Evolutionary conservation across 2,113 vertebrate species (phyloP), one percentile per base, ranked within the genome.

Genomic region (Sinocyclocheilus anophthalmus): DNA sequence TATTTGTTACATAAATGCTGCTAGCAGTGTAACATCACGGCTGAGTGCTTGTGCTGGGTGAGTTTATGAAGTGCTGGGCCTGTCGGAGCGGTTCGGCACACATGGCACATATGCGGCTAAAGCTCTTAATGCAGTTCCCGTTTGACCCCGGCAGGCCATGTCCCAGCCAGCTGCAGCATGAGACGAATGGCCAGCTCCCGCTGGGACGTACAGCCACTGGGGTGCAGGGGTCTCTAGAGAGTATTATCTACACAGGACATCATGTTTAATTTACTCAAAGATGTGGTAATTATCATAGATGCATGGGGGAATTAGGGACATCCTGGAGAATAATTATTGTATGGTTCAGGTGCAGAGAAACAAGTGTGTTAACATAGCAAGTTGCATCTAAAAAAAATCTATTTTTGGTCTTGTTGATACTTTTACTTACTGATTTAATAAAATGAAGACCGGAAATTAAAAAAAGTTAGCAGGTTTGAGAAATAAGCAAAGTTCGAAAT

Each of bases 1-100:
- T 30, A 73, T 79, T 73, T 50, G 75, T 88, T 88, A 73, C 53
- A 72, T 86, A 84, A 84, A 57, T 45, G 81, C 57, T 39, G 50
- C 55, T 70, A 67, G 69, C 72, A 18, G 69, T 69, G 16, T 67
- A 80, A 30, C 39, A 18, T 33, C 63, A 83, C 39, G 76, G 77
- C 9, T 75, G 39, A 75, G 77, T 22, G 14, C 82, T 87, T 42
- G 18, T 57, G 63, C 81, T 82, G 63, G 11, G 39, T 82, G 59
- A 69, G 5, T 84, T 53, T 63, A 45, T 57, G 72, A 18, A 50
- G 26, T 13, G 5, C 18, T 37, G 63, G 48, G 75, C 24, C 67
- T 86, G 59, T 85, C n/a, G 14, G 59, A 81, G 37, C 14, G 45
- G 24, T 55, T 33, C 3, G 81, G 16, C 45, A 70, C 45, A 55